These are phyloP conservation scores for Podilymbus podiceps DNA, from an alignment of 2,113 vertebrate species.

Conservation along the genomic window DNA sequence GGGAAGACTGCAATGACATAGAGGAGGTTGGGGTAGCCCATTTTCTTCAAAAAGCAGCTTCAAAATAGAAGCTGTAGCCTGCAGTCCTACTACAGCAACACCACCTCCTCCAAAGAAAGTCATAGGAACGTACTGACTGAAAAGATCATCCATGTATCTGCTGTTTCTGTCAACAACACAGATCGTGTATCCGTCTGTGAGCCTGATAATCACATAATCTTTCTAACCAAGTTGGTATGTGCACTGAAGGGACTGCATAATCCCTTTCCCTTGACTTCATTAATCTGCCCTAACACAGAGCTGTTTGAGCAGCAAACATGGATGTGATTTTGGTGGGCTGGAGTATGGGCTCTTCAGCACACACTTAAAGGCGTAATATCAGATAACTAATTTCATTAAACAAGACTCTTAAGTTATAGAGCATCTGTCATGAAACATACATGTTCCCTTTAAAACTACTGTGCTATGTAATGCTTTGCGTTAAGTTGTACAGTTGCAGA, in stretches of 20 bases:
- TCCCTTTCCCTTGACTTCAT: neutral
- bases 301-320: neutral
- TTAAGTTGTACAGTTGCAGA: neutral
- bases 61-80: neutral
- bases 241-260: neutral
- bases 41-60: neutral
- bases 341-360: neutral
- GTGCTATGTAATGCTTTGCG: neutral
- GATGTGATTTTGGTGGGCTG: neutral
- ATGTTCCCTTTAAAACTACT: neutral
- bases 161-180: neutral
- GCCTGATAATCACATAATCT: neutral
- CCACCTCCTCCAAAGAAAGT: neutral
- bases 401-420: neutral
- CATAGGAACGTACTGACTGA: neutral
- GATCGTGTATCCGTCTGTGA: fast-evolving
- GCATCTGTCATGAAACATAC: neutral
- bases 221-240: neutral
- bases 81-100: neutral
- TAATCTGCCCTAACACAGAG: neutral
- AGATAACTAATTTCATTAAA: neutral
- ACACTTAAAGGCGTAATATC: neutral
- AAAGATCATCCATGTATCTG: neutral
- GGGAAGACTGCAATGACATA: neutral
- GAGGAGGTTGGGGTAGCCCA: neutral